Base-by-base conservation (phyloP, 2,113 vertebrate genomes). In the Anolis sagrei region DNA sequence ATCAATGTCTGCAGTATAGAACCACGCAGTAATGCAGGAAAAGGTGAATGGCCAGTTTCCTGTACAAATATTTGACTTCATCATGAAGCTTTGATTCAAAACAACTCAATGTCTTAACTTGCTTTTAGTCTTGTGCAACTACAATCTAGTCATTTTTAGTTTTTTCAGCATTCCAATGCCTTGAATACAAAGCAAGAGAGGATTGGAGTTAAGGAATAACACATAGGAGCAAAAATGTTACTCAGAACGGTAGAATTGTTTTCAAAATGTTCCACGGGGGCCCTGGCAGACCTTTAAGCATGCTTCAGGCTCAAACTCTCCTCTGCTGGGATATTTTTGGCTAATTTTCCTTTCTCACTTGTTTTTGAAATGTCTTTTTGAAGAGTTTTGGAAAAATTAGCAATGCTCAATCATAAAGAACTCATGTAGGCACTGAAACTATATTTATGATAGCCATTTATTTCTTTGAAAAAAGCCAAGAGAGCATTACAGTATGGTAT, bases 21-120 rank as follows among this genome's bases (percentile, higher is more conserved):
- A 73, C 49, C 54, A 76, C 83, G 93, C 91, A 92, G 86, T 73
- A 92, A 86, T 0, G 2, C 89, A 81, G 82, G 81, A 88, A 44
- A 90, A 93, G 89, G 84, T 92, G 76, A 90, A 87, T 90, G 89
- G 94, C 81, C 86, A 84, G 74, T 72, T 90, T 92, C 93, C 92
- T 92, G 87, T 48, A 91, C 84, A 94, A 95, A 93, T 86, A 94
- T 69, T 81, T 94, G 89, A 94, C 86, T 90, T 94, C 86, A 93
- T 92, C 86, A 75, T 69, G 79, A 92, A 91, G 87, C 83, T 72
- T 85, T 51, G 77, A 34, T 69, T 0, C 9, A 92, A 91, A 90
- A 86, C 25, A 66, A 88, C 66, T 82, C 74, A 39, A 32, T 86
- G 32, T n/a, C 75, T 81, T 73, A 83, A 86, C 83, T 92, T 48